Evolutionary conservation across 2,888 invertebrate species (phyloP), one percentile per base, ranked within the genome.

Genomic region (Myathropa florea): DNA sequence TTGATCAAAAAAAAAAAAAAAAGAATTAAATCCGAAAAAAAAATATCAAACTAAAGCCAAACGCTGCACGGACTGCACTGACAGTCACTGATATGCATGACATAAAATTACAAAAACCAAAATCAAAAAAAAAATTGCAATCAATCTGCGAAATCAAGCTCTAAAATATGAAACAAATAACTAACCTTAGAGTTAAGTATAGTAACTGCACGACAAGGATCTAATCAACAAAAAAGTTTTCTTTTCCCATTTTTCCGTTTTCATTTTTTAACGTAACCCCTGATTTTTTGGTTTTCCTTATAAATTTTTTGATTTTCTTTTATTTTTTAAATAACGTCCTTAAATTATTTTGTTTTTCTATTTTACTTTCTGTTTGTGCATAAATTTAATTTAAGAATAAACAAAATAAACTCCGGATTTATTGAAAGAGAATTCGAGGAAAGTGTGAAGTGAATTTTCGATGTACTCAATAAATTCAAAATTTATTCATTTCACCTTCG

Each of bases 71-170:
- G 77, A 81, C 81, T 81, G 76, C 55, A 26, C 46, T 61, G 68
- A n/a, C 72, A 85, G 81, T 77, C 81, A 82, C 53, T 73, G 85
- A 82, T 68, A 82, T 85, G 85, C 85, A 85, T 85, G 85, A 76
- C 28, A 67, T 64, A 79, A 75, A 60, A 67, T 18, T 78, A 46
- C 30, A 39, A 46, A 73, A 28, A 26, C 65, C 57, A 60, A 18
- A 18, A 7, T 30, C 55, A 46, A 4, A 71, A 57, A 36, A 26
- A 9, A n/a, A 53, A n/a, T n/a, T 6, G 18, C 46, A 46, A 46
- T n/a, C 46, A 67, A 75, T 28, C 12, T 53, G 33, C 65, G 57
- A 76, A n/a, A 53, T 67, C 14, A 63, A 78, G 4, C 84, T 80
- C 81, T 23, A 71, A 23, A 64, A 71, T 7, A 46, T 46, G 46